Base-by-base conservation (phyloP, 2,797 vertebrate genomes). In the Loris lydekkerianus region DNA sequence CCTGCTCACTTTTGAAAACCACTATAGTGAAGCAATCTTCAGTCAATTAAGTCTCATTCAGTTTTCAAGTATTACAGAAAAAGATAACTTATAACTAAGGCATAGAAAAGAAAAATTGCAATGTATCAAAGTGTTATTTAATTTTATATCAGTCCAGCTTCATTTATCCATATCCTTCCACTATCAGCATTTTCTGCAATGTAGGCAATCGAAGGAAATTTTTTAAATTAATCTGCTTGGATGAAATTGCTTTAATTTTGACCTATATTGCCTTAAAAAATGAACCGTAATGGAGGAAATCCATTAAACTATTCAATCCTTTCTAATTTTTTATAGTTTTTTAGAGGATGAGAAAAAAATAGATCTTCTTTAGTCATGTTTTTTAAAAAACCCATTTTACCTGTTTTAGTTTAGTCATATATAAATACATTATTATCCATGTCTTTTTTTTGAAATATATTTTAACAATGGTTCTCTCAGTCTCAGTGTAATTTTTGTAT, bases 81-180 rank as follows among this genome's bases (percentile, higher is more conserved):
- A 87, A 88, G 56, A 70, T 15, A 67, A 90, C 72, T 87, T 92
- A n/a, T 77, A 84, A 87, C 49, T 65, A 77, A 89, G 34, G 40
- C 78, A 56, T 46, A 83, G 58, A 73, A 94, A 60, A 78, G 46
- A 91, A 89, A 91, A 91, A 91, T 67, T 73, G 34, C 83, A 91
- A 88, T 85, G 91, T 86, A 91, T 94, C 86, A 94, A 90, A 95
- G 69, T 76, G 40, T 90, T 69, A 86, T 94, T 97, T 85, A 81
- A 72, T 93, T 90, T 94, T 87, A 72, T 84, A 37, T 73, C 61
- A 93, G 86, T 77, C 73, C 46, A 92, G 83, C 37, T 67, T 90
- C 82, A 84, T 82, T 90, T 85, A 90, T 87, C 43, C 86, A n/a
- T 86, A 60, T 81, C 37, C 18, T 84, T 96, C 37, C 21, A 43